Base-by-base conservation (phyloP, 1,140 invertebrate genomes). In the Reticulitermes speratus region DNA sequence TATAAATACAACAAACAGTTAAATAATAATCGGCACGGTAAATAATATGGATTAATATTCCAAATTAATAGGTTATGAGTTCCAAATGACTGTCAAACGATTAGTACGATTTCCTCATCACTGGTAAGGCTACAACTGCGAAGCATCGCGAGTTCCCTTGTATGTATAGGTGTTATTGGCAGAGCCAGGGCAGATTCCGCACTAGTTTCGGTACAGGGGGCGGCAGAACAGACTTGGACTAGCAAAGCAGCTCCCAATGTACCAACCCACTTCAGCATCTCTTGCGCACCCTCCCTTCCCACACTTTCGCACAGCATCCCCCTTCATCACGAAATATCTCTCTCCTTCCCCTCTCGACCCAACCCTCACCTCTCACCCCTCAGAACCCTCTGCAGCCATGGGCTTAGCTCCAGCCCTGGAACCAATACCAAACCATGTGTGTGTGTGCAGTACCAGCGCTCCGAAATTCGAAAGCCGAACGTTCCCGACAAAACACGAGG, bases 381-480 rank as follows among this genome's bases (percentile, higher is more conserved):
- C 52, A 55, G 52, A 55, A 16, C 19, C 52, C 52, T 5, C 52
- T 19, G 16, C 65, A 30, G 65, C 65, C 65, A 11, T 6, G 65
- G 65, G 65, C 65, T 75, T 75, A n/a, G 65, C 65, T 75, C 65
- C 65, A 30, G 65, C 25, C 65, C 65, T 75, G 65, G 65, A 75
- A 75, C 65, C 65, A 75, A 75, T 75, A 16, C 65, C 65, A 75
- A 75, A 30, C 65, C 65, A 75, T 75, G 65, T 30, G 65, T 59
- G 55, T 38, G 38, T 55, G 52, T 75, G 65, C 65, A 75, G 65
- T 75, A 75, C n/a, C 8, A 75, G 65, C 65, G 65, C 65, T 30
- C 65, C 65, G 65, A 75, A 75, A 75, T 75, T 75, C 65, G 65
- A 75, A 75, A 75, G 3, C 65, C 65, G 65, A 75, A 75, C 65